Conservation (phyloP, 1,140 invertebrate species). For the silkworm (Bombyx mori) region ASM3026992v2 NC_085134.1:7190501-7191000, state of each 20-base stretch:
- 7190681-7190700: background rate
- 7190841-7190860: conserved; percentile 87
- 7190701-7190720: background rate
- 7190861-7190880: conserved; percentile 88
- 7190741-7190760: conserved; percentile 51
- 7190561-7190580: no score
- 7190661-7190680: background rate
- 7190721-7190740: background rate
- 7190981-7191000: background rate
- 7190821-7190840: conserved; percentile 78
- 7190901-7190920: conserved; percentile 86
- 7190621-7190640: no score
- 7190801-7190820: conserved; percentile 75
- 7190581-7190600: no score
- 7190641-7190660: no score
- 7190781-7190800: conserved; percentile 73
- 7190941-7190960: background rate
- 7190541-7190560: no score
- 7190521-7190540: no score
- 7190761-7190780: conserved; percentile 71
- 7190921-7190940: conserved; percentile 75
- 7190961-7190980: background rate
- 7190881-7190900: conserved; percentile 83
- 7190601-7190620: no score
- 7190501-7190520: no score